Conservation (phyloP, 1,140 invertebrate genomes). For the Hirudo medicinalis region DNA sequence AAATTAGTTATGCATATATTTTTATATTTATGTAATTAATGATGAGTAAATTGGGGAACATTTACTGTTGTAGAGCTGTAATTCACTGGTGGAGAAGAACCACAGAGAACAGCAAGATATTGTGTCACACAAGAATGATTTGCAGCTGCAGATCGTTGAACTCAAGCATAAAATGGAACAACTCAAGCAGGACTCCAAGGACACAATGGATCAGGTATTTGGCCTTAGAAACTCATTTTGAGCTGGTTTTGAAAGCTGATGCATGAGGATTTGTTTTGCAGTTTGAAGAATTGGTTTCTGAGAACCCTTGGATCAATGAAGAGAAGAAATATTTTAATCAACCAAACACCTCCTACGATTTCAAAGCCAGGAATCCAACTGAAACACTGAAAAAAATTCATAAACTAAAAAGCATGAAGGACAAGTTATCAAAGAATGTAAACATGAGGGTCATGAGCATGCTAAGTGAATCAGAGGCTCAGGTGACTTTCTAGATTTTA, state of each 20-base stretch:
- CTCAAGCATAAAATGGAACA: constrained; percentile 52
- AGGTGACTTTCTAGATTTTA: constrained; percentile 40
- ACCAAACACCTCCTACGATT: constrained; percentile 48
- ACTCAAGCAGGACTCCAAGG: constrained; percentile 40
- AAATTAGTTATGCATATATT: no score
- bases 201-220: constrained; percentile 41
- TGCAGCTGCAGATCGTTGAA: constrained; percentile 64
- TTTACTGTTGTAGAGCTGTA: no score
- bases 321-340: constrained; percentile 67
- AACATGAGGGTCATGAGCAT: constrained; percentile 74
- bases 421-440: constrained; percentile 61
- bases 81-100: no score
- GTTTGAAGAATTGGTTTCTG: constrained; percentile 45
- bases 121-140: constrained; percentile 48
- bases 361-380: constrained; percentile 46
- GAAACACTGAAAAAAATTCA: constrained; percentile 47
- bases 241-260: neutral
- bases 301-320: constrained; percentile 62
- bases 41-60: no score
- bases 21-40: no score
- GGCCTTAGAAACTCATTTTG: neutral
- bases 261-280: constrained; percentile 25
- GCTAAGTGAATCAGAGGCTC: constrained; percentile 70
- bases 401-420: constrained; percentile 53
- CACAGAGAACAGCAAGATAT: constrained; percentile 54